Evolutionary conservation across 37 sponge, comb jelly and placozoan species (phyloP), one percentile per base, ranked within the genome.

Genomic region (Halichondria panicea): DNA sequence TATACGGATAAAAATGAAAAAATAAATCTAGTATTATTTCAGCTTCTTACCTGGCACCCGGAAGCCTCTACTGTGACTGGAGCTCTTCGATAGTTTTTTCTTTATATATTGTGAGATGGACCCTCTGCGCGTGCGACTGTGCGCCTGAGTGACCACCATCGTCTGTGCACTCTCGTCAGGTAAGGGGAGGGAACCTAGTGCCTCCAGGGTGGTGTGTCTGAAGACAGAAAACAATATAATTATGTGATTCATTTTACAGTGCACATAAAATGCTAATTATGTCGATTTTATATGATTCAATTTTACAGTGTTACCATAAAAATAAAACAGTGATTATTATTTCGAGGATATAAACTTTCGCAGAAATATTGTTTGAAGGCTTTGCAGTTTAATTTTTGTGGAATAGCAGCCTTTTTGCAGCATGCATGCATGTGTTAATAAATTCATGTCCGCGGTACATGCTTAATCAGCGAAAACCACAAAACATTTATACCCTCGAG

Each of bases 101-200:
- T 52, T 59, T 22, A 84, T 39, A 62, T 70, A 68, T 0, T 70
- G 31, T 3, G 76, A 40, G 6, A 84, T 56, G 1, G 85, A 84
- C 5, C 66, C 28, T 21, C 43, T 43, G 45, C 82, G 63, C 43
- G 57, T 60, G 5, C 45, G 30, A 5, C 4, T 1, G 39, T 46
- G 38, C 28, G 52, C 57, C 43, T 43, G 64, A 42, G 56, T 70
- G 48, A 84, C 58, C 2, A 84, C 70, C 43, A 84, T 52, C 1
- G 66, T 38, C 65, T 84, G 85, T 52, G 85, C 85, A 0, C 78
- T 63, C 56, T 84, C 78, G 25, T 69, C 64, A 3, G 85, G 85
- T 12, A 61, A 45, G 5, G 85, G 85, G 22, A 84, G 78, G 30
- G 78, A 77, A 24, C 36, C 67, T 28, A 84, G 64, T 0, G 70